Evolutionary conservation across 2,888 invertebrate species (phyloP).

Genomic region (Agrochola litura): DNA sequence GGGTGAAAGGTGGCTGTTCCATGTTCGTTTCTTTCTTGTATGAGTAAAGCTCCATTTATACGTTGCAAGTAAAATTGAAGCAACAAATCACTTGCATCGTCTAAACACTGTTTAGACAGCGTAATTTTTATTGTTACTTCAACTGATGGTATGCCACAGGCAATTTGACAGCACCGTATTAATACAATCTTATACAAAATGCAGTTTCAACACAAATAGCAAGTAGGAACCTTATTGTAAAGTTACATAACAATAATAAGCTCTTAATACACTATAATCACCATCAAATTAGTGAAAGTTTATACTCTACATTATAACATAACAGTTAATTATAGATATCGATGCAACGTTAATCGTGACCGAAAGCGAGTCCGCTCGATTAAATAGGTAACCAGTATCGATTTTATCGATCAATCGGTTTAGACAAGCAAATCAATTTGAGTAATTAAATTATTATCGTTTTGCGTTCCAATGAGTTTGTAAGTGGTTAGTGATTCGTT

Average conservation of each 20-base stretch:
- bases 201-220: background rate
- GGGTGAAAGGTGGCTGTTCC: background rate
- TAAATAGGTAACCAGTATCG: constrained; percentile 30
- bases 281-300: constrained; percentile 53
- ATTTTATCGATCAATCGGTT: constrained; percentile 52
- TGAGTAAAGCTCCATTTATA: background rate
- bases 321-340: constrained; percentile 40
- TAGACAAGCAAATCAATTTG: constrained; percentile 53
- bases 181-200: too few relatives aligned
- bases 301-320: background rate
- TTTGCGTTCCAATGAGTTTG: constrained; percentile 36
- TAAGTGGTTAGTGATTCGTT: constrained; percentile 43
- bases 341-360: constrained; percentile 42
- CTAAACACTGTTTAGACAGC: too few relatives aligned
- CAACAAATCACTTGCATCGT: too few relatives aligned
- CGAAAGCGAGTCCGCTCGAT: constrained; percentile 33
- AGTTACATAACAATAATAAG: constrained; percentile 4
- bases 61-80: too few relatives aligned
- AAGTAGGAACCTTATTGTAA: background rate
- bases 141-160: background rate
- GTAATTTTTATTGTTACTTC: too few relatives aligned
- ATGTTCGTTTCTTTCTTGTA: background rate
- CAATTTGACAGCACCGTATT: too few relatives aligned
- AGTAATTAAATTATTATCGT: constrained; percentile 55
- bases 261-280: constrained; percentile 18